These are phyloP conservation scores for Orthosia cruda DNA, from an alignment of 2,888 invertebrate species.

Conservation along the genomic window DNA sequence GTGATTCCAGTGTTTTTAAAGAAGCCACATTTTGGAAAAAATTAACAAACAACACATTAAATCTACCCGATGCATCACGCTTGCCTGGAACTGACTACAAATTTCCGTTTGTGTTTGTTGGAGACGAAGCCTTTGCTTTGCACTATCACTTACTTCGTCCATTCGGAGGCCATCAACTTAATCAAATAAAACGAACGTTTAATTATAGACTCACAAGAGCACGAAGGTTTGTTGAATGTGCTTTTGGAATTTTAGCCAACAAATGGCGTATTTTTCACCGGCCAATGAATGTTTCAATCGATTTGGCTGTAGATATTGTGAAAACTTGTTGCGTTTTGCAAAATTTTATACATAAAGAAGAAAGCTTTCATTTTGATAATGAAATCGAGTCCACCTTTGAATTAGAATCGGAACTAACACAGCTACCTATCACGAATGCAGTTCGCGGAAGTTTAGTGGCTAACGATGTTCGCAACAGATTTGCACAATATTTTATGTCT, in stretches of 20 bases:
- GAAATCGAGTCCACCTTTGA: constrained; percentile 63
- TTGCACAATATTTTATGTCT: constrained; percentile 63
- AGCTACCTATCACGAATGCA: constrained; percentile 65
- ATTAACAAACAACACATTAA: constrained; percentile 49
- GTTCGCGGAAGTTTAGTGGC: constrained; percentile 65
- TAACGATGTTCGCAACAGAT: constrained; percentile 66
- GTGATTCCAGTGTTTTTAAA: constrained; percentile 66
- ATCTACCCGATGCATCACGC: constrained; percentile 55
- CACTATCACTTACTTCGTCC: constrained; percentile 27
- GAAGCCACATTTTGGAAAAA: constrained; percentile 36
- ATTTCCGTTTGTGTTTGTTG: constrained; percentile 65
- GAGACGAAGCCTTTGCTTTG: constrained; percentile 65
- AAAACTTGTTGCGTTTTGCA: no score
- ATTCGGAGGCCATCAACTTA: constrained; percentile 43
- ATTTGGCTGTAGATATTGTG: no score
- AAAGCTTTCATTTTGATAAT: constrained; percentile 23
- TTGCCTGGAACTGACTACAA: constrained; percentile 51
- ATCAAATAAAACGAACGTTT: constrained; percentile 45
- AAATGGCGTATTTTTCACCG: no score
- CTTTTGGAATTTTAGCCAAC: no score
- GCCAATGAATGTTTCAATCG: no score
- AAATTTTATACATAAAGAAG: no score
- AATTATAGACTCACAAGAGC: no score
- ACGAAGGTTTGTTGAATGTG: no score
- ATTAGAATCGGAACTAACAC: constrained; percentile 65